phyloP scores from a whole-genome alignment of 2,888 invertebrate genomes.

The Amblyjoppa fuscipennis region DNA sequence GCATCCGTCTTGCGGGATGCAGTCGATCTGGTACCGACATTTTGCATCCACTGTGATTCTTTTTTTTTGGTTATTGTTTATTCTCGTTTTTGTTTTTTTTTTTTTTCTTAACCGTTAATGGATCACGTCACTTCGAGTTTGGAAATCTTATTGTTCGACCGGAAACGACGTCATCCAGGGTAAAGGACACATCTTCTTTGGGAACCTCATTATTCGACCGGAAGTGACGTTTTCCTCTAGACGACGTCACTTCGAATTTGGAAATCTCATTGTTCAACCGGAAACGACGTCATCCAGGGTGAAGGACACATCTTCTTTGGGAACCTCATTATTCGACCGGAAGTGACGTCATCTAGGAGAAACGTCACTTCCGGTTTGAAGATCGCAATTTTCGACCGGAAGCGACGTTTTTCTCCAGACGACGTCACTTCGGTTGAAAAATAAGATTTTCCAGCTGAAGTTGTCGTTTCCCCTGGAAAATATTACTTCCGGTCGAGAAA shows the following conservation, averaged over 20 bases:
- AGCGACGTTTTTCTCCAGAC: no score
- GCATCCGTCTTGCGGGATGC: background rate
- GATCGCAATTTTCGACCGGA: background rate
- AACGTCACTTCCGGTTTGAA: background rate
- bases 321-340: background rate
- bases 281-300: no score
- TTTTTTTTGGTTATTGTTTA: no score
- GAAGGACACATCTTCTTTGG: background rate
- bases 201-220: no score
- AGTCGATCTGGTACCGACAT: background rate
- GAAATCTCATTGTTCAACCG: background rate
- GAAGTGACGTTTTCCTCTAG: no score
- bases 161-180: no score
- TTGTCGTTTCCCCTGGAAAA: no score
- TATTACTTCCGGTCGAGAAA: no score
- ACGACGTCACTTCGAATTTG: background rate
- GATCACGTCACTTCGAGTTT: background rate
- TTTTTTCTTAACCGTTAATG: background rate
- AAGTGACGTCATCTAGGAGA: no score
- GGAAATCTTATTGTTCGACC: background rate
- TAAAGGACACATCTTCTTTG: no score
- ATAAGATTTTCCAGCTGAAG: no score
- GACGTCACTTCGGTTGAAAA: no score
- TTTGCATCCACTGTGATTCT: background rate
- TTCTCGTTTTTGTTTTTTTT: background rate